Evolutionary conservation across 2,113 vertebrate species (phyloP).

Genomic region (Eclectus roratus): DNA sequence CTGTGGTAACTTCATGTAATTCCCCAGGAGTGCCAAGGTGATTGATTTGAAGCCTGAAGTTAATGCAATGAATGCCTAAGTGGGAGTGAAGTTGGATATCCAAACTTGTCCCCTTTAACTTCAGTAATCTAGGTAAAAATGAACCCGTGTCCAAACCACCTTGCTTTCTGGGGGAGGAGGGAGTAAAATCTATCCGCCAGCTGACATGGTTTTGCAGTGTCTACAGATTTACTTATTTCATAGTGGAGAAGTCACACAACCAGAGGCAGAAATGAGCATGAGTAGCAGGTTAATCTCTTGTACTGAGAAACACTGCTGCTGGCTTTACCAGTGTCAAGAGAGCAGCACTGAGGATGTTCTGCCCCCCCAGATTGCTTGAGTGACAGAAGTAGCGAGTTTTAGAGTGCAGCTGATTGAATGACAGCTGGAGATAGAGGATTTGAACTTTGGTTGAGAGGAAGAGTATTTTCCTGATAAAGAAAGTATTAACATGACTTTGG

Average conservation of each 20-base stretch:
- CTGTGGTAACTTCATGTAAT: neutral
- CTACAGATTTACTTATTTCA: neutral
- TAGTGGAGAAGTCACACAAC: neutral
- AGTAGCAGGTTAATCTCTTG: conserved; percentile 4
- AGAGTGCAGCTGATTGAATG: neutral
- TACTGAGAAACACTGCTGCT: neutral
- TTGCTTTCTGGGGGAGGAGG: neutral
- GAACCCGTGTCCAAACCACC: neutral
- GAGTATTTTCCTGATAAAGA: neutral
- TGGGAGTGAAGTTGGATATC: neutral
- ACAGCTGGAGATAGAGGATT: neutral
- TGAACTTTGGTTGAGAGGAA: neutral
- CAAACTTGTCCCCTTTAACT: neutral
- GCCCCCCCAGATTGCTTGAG: neutral
- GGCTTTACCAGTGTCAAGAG: neutral
- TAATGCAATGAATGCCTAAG: neutral
- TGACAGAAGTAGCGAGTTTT: neutral
- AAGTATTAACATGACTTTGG: neutral
- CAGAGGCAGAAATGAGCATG: neutral
- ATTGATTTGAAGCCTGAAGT: neutral
- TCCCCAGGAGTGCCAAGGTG: neutral
- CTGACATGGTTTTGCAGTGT: neutral
- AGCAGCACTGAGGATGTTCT: neutral
- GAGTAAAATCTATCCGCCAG: neutral
- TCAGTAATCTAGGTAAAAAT: neutral